Evolutionary conservation across 2,113 vertebrate genomes (phyloP), one percentile per base, ranked within the genome.

Genomic region (Tupaia tana): DNA sequence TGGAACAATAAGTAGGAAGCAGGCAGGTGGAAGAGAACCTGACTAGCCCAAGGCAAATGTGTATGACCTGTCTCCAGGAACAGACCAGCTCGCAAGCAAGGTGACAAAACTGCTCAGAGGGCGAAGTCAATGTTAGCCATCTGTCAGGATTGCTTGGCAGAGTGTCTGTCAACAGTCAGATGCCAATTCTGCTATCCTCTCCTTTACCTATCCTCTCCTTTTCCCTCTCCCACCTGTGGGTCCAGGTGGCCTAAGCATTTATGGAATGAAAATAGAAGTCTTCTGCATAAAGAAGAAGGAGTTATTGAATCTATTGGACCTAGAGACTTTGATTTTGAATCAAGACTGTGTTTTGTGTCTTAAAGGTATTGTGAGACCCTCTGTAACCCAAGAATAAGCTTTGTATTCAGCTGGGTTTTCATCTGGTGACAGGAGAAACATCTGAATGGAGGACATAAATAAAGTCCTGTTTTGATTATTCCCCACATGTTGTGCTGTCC

Each of bases 381-480:
- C 20, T 89, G 25, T 34, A 91, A 86, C 59, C 20, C 56, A 93
- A 31, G 19, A 61, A 12, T 74, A 67, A 84, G 58, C 9, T 54
- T 31, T 59, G 9, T 61, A 12, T 18, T 82, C 54, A 78, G 22
- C 58, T 87, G 79, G 90, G 31, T 66, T 89, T 84, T 81, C 22
- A 56, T 78, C 3, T 90, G 43, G 52, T 78, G 69, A 71, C 82
- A 88, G 15, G 34, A 85, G 81, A 77, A 93, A 90, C 69, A 61
- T 64, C 86, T 70, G 43, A 86, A 58, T 74, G 43, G 20, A 1
- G 15, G 22, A 61, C 2, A 59, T 54, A 89, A 69, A 67, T 66
- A 87, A 66, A 69, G 43, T 14, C 61, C 9, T 67, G 59, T 75
- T 93, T 89, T 93, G 73, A 80, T 83, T 58, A 77, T 82, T 92